Base-by-base conservation (phyloP, 2,113 vertebrate genomes). In the Phaethon lepturus region DNA sequence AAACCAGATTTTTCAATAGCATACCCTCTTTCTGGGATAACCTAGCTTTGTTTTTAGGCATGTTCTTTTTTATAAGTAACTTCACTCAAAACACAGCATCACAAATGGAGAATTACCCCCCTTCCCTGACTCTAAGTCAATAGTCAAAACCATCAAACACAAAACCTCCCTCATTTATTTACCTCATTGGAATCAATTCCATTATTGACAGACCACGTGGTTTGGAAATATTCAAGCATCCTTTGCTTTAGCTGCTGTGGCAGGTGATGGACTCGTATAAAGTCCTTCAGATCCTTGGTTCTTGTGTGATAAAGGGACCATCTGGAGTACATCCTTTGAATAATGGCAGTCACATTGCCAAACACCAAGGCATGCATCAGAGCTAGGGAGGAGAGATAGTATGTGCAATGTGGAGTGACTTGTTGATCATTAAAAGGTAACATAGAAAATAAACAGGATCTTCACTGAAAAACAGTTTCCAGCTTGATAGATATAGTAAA, bases 141-240 rank as follows among this genome's bases (percentile, higher is more conserved):
- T 28, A 50, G 68, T 52, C 22, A 83, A 80, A 69, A 58, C 13
- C 26, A 47, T 42, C 9, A 81, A 80, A 67, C 26, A 24, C 9
- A 33, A 10, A 42, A 40, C 1, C 42, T 45, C 56, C 4, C 40
- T 58, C 3, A 0, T n/a, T 52, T 86, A 26, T 29, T 95, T 99
- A 99, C 99, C 99, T 99, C 99, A 25, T 99, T 99, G 80, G 99
- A 99, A 98, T 99, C 99, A 82, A 99, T 99, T 96, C 99, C 99
- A 26, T 99, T 99, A 98, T 99, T 99, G 98, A 99, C 99, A 38
- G 99, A 99, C 99, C 99, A 99, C 1, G 99, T 99, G 60, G 99
- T 99, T 97, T 99, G 99, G 97, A 99, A 99, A 98, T 99, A 99
- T 94, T 99, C 99, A 60, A 99, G 97, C 99, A 99, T 99, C 95